These are phyloP conservation scores for Malurus leucopterus DNA, from an alignment of 2,797 vertebrate genomes.

Conservation along the genomic window DNA sequence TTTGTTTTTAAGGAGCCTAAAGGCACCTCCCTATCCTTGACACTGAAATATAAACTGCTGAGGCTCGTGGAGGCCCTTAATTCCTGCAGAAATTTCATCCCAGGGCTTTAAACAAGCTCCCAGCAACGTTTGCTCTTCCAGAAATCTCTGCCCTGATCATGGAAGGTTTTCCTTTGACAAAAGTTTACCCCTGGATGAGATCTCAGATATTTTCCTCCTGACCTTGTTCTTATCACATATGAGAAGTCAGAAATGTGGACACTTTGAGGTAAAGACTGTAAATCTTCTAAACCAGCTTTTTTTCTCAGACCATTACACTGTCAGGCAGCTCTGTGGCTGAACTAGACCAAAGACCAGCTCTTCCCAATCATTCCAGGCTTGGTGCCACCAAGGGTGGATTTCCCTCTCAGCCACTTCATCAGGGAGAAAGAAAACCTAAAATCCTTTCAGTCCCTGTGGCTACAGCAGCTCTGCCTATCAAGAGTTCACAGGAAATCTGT, in stretches of 20 bases:
- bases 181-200: not conserved
- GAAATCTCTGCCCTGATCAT: not conserved
- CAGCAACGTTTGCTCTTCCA: not conserved
- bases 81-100: not conserved
- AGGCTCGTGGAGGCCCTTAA: no score
- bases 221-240: not conserved
- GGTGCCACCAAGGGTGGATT: not conserved
- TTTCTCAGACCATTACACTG: not conserved
- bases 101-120: not conserved
- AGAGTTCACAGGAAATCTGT: not conserved
- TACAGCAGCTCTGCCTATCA: not conserved
- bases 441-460: not conserved
- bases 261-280: not conserved
- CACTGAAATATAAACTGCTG: no score
- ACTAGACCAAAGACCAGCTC: not conserved
- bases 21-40: not conserved
- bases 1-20: not conserved
- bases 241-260: not conserved
- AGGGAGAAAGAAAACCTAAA: not conserved
- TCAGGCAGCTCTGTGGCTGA: not conserved
- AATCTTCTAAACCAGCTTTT: not conserved
- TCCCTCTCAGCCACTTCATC: not conserved
- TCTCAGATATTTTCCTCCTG: not conserved
- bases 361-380: not conserved
- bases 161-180: not conserved